Base-by-base conservation (phyloP, 2,888 invertebrate genomes). In the Pyrrhosoma nymphula region DNA sequence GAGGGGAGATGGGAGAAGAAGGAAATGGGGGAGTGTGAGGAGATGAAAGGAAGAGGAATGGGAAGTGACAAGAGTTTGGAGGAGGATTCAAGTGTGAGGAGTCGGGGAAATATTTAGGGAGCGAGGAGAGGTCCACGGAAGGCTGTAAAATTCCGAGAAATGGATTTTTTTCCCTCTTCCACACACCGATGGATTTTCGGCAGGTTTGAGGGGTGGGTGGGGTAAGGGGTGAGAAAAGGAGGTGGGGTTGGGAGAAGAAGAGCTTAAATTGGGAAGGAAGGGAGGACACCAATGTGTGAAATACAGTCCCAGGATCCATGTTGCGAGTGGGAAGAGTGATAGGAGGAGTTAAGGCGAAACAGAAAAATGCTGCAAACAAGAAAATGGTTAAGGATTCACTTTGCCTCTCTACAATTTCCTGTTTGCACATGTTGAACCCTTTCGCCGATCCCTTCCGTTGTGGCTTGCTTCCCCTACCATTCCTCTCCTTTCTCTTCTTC, bases 131-230 rank as follows among this genome's bases (percentile, higher is more conserved):
- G 75, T 69, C 16, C 39, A 69, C 39, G 69, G 69, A 26, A 75
- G 69, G 93, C 26, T 93, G 69, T 93, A 93, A 93, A 93, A 93
- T 93, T 93, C 93, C 26, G 30, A 39, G 93, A 93, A 93, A 93
- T 63, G 69, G 16, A 69, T 69, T 93, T 93, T 93, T 93, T 69
- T 35, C 30, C 35, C 30, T 47, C 47, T 47, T 60, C 82, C 82
- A 35, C 47, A 47, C 47, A 47, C 82, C 82, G 30, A 1, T 35
- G 82, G 35, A 82, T 82, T 82, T 82, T 35, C 35, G 82, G 82
- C 14, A 35, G 35, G 82, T n/a, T 14, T 30, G 82, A 12, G 82
- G 18, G 18, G 16, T 6, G 82, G 14, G 35, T 35, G 26, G 82
- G 3, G 16, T 16, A 89, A 2, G 55, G 69, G 16, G 63, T 35